Percentiles rank a stretch among this genome's conserved stretches.
Evolutionary conservation across 1,140 invertebrate species (phyloP).

Genomic region (Drosophila littoralis): DNA sequence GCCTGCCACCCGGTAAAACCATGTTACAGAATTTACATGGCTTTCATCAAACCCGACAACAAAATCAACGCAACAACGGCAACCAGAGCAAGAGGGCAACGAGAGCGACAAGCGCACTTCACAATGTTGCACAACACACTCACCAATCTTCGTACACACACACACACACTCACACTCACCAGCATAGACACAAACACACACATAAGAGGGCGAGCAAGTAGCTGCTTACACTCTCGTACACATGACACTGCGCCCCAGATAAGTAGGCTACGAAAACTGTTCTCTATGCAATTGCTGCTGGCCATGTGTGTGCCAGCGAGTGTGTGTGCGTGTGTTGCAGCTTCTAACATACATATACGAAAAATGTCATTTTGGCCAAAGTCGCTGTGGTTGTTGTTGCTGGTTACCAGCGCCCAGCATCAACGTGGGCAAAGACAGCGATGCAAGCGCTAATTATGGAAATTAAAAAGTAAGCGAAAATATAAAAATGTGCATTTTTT

Average conservation of each 20-base stretch:
- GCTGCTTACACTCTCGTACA: slow-evolving; percentile 28
- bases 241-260: slow-evolving; percentile 70
- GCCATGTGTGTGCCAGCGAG: slow-evolving; percentile 10
- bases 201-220: slow-evolving; percentile 27
- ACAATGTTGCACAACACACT: slow-evolving; percentile 51
- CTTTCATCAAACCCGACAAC: slow-evolving; percentile 40
- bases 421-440: slow-evolving; percentile 39
- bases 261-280: slow-evolving; percentile 76
- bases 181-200: neutral
- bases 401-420: slow-evolving; percentile 19
- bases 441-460: slow-evolving; percentile 77
- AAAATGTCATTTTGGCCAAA: slow-evolving; percentile 69
- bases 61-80: slow-evolving; percentile 35
- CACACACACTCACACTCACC: slow-evolving; percentile 4
- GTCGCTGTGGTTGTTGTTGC: slow-evolving; percentile 32
- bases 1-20: slow-evolving; percentile 16
- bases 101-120: slow-evolving; percentile 46
- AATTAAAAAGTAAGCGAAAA: slow-evolving; percentile 80
- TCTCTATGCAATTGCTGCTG: slow-evolving; percentile 12
- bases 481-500: slow-evolving; percentile 79
- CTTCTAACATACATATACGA: slow-evolving; percentile 58
- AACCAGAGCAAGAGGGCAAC: slow-evolving; percentile 18
- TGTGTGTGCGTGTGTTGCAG: slow-evolving; percentile 40
- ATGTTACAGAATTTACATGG: slow-evolving; percentile 43
- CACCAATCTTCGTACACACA: slow-evolving; percentile 32